Evolutionary conservation across 2,888 invertebrate genomes (phyloP).

Genomic region (Pachliopta kotzebuea): DNA sequence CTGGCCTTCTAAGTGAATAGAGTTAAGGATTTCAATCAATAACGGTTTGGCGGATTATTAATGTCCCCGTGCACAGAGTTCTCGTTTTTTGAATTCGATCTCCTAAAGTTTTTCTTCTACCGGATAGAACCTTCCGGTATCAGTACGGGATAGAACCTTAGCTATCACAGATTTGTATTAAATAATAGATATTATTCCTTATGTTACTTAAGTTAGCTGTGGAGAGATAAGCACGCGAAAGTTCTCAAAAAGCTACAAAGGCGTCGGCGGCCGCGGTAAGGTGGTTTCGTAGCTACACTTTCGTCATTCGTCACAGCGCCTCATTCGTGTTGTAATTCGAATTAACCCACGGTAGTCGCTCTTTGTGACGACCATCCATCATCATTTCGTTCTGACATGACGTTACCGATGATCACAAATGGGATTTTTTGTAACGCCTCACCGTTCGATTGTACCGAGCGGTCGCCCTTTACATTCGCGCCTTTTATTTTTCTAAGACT

Average conservation of each 20-base stretch:
- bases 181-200: neutral
- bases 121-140: too few relatives aligned
- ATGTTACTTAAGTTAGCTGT: too few relatives aligned
- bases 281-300: slow-evolving; percentile 25
- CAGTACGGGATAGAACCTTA: too few relatives aligned
- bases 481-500: slow-evolving; percentile 33
- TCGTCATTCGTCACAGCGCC: slow-evolving; percentile 45
- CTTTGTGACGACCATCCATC: slow-evolving; percentile 48
- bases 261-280: slow-evolving; percentile 21
- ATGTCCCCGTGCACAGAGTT: too few relatives aligned
- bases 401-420: slow-evolving; percentile 49
- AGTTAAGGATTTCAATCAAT: too few relatives aligned
- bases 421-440: slow-evolving; percentile 52
- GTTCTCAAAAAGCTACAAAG: slow-evolving; percentile 24
- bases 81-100: too few relatives aligned
- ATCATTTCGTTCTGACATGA: slow-evolving; percentile 52
- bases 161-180: neutral
- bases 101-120: too few relatives aligned
- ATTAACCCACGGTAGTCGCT: slow-evolving; percentile 36
- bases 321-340: slow-evolving; percentile 41
- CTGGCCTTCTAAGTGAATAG: too few relatives aligned
- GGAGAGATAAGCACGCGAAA: slow-evolving; percentile 12
- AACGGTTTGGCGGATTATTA: too few relatives aligned
- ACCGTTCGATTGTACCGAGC: slow-evolving; percentile 44
- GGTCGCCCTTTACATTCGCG: slow-evolving; percentile 39